A percentile compares a stretch with the other conserved stretches of the same genome.
Conservation (phyloP, 2,888 invertebrate genomes). For the Zele albiditarsus region DNA sequence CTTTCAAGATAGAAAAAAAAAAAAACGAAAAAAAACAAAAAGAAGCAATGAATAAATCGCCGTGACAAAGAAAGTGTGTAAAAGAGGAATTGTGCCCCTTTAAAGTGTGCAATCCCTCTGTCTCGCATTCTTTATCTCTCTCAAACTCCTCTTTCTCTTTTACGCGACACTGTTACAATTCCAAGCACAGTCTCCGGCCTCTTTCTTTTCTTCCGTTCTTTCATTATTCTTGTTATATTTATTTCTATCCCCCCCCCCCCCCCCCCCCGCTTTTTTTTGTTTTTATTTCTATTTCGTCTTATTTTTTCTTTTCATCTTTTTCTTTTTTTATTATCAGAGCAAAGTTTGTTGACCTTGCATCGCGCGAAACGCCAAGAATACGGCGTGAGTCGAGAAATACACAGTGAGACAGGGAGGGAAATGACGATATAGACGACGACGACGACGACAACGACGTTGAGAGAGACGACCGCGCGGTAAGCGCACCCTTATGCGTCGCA, state of each 20-base stretch:
- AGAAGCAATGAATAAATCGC: constrained; percentile 20
- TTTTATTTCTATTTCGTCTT: neutral
- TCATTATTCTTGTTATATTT: constrained; percentile 32
- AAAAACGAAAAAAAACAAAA: neutral
- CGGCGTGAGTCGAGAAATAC: constrained; percentile 32
- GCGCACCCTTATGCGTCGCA: constrained; percentile 45
- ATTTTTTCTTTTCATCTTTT: neutral
- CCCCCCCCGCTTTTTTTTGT: neutral
- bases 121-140: neutral
- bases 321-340: constrained; percentile 42
- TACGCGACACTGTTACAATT: constrained; percentile 50
- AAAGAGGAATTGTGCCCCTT: constrained; percentile 36
- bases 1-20: neutral
- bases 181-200: constrained; percentile 42
- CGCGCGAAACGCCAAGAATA: constrained; percentile 54
- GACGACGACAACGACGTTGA: constrained; percentile 38
- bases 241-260: constrained; percentile 29
- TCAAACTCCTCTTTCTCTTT: neutral
- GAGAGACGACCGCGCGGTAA: constrained; percentile 35
- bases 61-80: constrained; percentile 20
- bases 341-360: constrained; percentile 57
- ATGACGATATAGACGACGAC: constrained; percentile 39
- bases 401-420: constrained; percentile 21
- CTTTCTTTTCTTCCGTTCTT: constrained; percentile 19
- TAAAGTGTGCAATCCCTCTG: constrained; percentile 24